A percentile compares a stretch with the other conserved stretches of the same genome.
Conservation (phyloP, 2,888 invertebrate genomes). For the Synergus umbraculus region DNA sequence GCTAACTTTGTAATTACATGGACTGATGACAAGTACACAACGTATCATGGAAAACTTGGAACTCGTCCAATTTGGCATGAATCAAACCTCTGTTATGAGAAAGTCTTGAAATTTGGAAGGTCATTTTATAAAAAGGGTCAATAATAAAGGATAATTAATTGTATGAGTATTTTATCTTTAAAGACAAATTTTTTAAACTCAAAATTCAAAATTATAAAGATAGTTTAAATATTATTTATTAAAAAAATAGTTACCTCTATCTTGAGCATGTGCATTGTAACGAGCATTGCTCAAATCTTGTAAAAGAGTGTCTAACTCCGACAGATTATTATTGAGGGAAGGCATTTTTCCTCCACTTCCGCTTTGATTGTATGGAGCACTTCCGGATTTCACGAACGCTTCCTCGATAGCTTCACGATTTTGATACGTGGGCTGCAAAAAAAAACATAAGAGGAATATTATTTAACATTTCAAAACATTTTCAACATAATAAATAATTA, state of each 20-base stretch:
- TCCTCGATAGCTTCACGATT: slow-evolving; percentile 79
- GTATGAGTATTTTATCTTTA: neutral
- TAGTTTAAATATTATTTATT: neutral
- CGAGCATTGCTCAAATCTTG: slow-evolving; percentile 93
- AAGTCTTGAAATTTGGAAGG: slow-evolving; percentile 4
- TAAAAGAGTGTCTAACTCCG: slow-evolving; percentile 93
- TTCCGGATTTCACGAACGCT: slow-evolving; percentile 77
- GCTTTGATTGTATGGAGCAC: slow-evolving; percentile 63
- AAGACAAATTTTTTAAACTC: neutral
- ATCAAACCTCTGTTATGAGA: slow-evolving; percentile 6
- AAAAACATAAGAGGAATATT: neutral
- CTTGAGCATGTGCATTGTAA: slow-evolving; percentile 78
- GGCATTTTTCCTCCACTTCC: slow-evolving; percentile 76
- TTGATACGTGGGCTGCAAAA: slow-evolving; percentile 84
- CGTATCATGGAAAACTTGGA: slow-evolving; percentile 36
- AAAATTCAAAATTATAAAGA: too few species aligned
- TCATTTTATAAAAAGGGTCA: neutral
- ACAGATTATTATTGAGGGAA: slow-evolving; percentile 86
- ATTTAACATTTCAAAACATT: neutral
- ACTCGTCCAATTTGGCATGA: slow-evolving; percentile 16
- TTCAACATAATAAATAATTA: neutral
- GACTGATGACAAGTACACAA: slow-evolving; percentile 10
- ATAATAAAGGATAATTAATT: neutral
- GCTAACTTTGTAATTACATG: slow-evolving; percentile 32
- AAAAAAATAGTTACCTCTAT: slow-evolving; percentile 75